phyloP scores from a whole-genome alignment of 2,888 invertebrate genomes.

The Phania funesta region DNA sequence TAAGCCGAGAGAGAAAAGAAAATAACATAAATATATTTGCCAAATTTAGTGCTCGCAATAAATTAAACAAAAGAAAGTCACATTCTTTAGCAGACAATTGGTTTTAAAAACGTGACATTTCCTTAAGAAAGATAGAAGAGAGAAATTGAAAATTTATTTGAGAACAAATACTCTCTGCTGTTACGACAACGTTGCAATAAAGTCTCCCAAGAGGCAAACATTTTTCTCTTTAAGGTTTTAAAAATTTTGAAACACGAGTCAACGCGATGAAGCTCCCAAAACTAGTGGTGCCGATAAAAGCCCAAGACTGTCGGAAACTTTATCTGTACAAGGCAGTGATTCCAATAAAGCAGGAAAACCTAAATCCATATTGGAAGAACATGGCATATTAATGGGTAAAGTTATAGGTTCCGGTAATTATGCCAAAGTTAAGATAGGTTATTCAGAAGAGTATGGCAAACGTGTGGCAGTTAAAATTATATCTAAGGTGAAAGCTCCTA shows the following conservation, averaged over 20 bases:
- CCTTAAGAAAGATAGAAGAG: too few relatives aligned
- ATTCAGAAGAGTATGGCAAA: conserved; percentile 86
- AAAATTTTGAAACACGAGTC: conserved; percentile 46
- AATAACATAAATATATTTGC: too few relatives aligned
- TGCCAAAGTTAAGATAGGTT: conserved; percentile 90
- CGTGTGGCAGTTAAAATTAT: conserved; percentile 92
- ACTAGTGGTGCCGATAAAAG: background rate
- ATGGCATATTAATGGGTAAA: conserved; percentile 88
- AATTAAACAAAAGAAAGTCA: too few relatives aligned
- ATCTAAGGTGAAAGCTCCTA: conserved; percentile 89
- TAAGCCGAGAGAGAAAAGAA: too few relatives aligned
- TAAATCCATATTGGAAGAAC: conserved; percentile 87
- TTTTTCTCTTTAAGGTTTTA: background rate
- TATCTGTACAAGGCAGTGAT: conserved; percentile 31
- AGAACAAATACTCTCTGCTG: background rate
- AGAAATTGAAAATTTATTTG: too few relatives aligned
- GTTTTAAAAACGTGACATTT: too few relatives aligned
- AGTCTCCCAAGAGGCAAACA: background rate
- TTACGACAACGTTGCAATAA: too few relatives aligned
- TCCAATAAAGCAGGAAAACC: conserved; percentile 67
- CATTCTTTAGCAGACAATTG: too few relatives aligned
- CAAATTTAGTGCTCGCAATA: too few relatives aligned
- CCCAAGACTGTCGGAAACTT: background rate
- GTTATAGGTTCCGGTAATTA: conserved; percentile 91
- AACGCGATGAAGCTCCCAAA: conserved; percentile 29